phyloP scores from a whole-genome alignment of 2,888 invertebrate genomes.

The Heliconius ismenius region DNA sequence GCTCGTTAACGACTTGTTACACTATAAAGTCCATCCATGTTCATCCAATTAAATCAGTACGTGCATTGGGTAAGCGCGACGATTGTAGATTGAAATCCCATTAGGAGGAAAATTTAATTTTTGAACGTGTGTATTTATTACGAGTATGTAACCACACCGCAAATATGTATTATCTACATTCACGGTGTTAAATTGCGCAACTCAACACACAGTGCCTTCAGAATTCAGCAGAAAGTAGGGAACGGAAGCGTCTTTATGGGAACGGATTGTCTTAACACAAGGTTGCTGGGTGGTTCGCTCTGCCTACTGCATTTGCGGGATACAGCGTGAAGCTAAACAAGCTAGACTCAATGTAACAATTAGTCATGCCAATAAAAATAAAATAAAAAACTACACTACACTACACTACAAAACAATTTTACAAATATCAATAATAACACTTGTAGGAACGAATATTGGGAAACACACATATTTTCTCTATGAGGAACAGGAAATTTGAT shows the following conservation, averaged over 20 bases:
- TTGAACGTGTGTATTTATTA: not conserved
- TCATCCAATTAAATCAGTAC: not conserved
- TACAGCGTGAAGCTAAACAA: no score
- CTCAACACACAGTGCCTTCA: no score
- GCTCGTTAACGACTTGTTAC: not conserved
- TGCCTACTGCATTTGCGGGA: no score
- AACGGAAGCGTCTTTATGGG: no score
- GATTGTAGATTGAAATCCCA: not conserved
- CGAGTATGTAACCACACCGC: not conserved
- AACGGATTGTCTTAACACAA: no score
- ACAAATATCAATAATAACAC: not conserved
- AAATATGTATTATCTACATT: no score
- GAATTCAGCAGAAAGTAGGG: no score
- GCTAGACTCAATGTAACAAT: no score
- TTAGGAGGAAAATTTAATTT: not conserved
- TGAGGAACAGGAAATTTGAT: not conserved
- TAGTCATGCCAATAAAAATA: no score
- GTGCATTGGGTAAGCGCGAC: not conserved
- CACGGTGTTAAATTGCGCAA: no score
- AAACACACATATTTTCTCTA: not conserved
- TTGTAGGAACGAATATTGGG: not conserved
- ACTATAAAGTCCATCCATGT: not conserved
- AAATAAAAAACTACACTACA: no score
- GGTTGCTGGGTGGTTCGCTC: no score
- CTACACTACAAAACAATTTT: not conserved